Evolutionary conservation across 1,140 invertebrate genomes (phyloP).

Genomic region (Cotesia chilonis): DNA sequence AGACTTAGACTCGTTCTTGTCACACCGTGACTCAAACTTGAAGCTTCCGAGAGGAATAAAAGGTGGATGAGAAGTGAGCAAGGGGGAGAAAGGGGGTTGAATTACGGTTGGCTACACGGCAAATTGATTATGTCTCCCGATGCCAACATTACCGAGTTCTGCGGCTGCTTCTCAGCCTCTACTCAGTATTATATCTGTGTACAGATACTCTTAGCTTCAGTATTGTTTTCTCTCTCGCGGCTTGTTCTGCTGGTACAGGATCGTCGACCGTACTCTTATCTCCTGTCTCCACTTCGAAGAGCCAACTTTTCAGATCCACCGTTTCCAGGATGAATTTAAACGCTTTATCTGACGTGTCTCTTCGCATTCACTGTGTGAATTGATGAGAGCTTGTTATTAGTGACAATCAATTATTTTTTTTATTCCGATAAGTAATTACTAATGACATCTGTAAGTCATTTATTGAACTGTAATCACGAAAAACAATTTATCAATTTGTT

Average conservation of each 20-base stretch:
- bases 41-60: no score
- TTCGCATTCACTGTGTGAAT: conserved; percentile 26
- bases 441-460: no score
- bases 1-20: conserved; percentile 61
- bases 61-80: conserved; percentile 21
- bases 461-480: no score
- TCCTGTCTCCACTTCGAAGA: conserved; percentile 28
- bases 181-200: background rate
- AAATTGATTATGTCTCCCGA: conserved; percentile 63
- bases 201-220: conserved; percentile 26
- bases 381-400: conserved; percentile 22
- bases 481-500: no score
- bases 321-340: conserved; percentile 24
- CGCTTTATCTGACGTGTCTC: conserved; percentile 32
- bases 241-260: conserved; percentile 8
- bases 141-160: conserved; percentile 36
- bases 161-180: conserved; percentile 15
- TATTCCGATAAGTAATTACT: no score
- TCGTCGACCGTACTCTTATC: conserved; percentile 37
- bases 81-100: conserved; percentile 45
- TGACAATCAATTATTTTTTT: no score
- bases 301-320: conserved; percentile 33
- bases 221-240: background rate
- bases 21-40: conserved; percentile 53
- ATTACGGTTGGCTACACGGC: conserved; percentile 65